Evolutionary conservation across 2,113 vertebrate genomes (phyloP), one percentile per base, ranked within the genome.

Genomic region (Sinocyclocheilus anshuiensis): DNA sequence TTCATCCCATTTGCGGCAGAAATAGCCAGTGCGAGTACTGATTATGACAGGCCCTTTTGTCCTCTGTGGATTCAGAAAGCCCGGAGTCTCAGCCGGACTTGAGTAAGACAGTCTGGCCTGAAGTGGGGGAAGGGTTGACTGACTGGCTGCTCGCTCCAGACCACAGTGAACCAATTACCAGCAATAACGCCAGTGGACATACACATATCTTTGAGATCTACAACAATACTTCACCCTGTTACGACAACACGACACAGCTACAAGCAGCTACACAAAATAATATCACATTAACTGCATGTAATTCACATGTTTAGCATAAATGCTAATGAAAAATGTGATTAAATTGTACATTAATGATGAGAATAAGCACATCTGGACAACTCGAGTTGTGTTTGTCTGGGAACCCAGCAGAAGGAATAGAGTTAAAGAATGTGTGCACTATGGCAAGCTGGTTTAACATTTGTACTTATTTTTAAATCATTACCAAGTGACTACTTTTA

Each of bases 31-130:
- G 77, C 75, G 75, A 87, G 76, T 77, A 26, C 84, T 81, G 55
- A 82, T 88, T 88, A 86, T 78, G 67, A 84, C 72, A 45, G 81
- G 81, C 63, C 48, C 87, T 90, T 90, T 90, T 83, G 89, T 90
- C 89, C 87, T 86, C 65, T 53, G 57, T 61, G 77, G 50, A 77
- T 86, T 83, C 77, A 89, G 89, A 88, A 81, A 87, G 81, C 80
- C 74, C 79, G 22, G 55, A 61, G 81, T 82, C 83, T 69, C 53
- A 69, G 82, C 80, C 36, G 53, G 59, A 61, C 76, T 69, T 82
- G 76, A 87, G 77, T 67, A 83, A 85, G 75, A 71, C 77, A 71
- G 84, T 86, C 86, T 76, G 78, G 63, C 20, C 57, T 74, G 69
- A 86, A 69, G 77, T 86, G 88, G 77, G 85, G 80, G 85, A 81